Evolutionary conservation across 2,113 vertebrate genomes (phyloP).

Genomic region (Alaudala cheleensis): DNA sequence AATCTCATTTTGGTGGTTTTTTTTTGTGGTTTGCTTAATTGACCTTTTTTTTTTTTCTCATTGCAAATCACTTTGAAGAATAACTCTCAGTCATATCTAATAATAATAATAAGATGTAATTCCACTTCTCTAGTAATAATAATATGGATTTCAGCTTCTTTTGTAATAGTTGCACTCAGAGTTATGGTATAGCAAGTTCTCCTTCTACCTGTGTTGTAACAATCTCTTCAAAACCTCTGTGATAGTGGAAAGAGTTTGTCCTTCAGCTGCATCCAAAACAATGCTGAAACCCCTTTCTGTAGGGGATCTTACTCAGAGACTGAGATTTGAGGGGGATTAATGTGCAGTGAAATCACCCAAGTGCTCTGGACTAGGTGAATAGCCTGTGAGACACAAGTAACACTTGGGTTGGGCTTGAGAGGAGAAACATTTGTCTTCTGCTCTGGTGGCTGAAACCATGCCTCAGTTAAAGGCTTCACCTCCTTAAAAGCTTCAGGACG

Average conservation of each 20-base stretch:
- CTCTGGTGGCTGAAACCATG: background rate
- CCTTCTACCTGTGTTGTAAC: fast-evolving
- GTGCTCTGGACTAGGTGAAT: background rate
- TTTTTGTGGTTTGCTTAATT: background rate
- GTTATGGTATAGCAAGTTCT: background rate
- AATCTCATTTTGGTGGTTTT: background rate
- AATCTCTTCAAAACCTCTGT: background rate
- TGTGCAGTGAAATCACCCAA: background rate
- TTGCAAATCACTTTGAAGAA: background rate
- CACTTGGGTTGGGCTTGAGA: background rate
- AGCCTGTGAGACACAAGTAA: background rate
- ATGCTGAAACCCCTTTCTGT: background rate
- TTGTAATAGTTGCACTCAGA: background rate
- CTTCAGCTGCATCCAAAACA: background rate
- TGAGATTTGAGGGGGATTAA: background rate
- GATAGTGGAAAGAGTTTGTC: background rate
- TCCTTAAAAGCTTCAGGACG: background rate
- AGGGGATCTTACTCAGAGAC: background rate
- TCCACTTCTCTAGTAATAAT: background rate
- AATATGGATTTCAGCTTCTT: background rate
- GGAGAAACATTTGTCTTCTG: background rate
- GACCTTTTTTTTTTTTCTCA: fast-evolving
- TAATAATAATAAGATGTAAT: background rate
- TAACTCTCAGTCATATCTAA: background rate
- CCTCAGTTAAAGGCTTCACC: too few species aligned